Evolutionary conservation across 2,888 invertebrate genomes (phyloP).

Genomic region (Ryuthela nishihirai): DNA sequence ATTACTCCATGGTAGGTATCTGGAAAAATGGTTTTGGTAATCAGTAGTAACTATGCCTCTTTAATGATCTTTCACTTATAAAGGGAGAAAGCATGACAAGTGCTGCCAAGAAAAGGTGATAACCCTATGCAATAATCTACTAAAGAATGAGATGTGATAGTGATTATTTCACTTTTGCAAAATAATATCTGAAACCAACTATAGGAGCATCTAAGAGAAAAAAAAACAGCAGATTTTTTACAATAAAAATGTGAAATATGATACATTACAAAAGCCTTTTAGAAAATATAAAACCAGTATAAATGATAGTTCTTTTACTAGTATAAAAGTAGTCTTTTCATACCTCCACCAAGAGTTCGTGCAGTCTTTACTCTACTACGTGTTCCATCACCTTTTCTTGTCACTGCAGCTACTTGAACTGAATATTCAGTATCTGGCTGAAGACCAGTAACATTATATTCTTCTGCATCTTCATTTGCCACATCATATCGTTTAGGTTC

Average conservation of each 20-base stretch:
- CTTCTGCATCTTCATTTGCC: constrained; percentile 70
- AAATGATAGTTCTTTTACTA: not conserved
- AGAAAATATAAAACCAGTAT: not conserved
- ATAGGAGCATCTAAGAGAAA: too few relatives aligned
- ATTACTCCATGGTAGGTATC: too few relatives aligned
- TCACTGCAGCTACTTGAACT: constrained; percentile 84
- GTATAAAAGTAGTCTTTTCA: not conserved
- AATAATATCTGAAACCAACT: too few relatives aligned
- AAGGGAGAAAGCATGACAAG: too few relatives aligned
- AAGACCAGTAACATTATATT: constrained; percentile 76
- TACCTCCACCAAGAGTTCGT: constrained; percentile 79
- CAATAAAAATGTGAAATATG: not conserved
- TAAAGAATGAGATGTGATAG: too few relatives aligned
- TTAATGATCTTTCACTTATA: too few relatives aligned
- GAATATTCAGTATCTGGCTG: constrained; percentile 94
- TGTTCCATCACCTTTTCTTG: constrained; percentile 94
- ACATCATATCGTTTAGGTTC: constrained; percentile 80
- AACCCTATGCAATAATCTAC: too few relatives aligned
- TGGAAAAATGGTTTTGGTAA: too few relatives aligned
- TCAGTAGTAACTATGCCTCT: too few relatives aligned
- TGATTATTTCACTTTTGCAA: too few relatives aligned
- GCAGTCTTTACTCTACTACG: constrained; percentile 79
- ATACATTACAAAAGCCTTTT: not conserved
- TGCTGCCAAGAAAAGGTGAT: too few relatives aligned
- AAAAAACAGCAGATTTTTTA: not conserved